Conservation (phyloP, 1,140 invertebrate genomes). For the Hyles vespertilio region DNA sequence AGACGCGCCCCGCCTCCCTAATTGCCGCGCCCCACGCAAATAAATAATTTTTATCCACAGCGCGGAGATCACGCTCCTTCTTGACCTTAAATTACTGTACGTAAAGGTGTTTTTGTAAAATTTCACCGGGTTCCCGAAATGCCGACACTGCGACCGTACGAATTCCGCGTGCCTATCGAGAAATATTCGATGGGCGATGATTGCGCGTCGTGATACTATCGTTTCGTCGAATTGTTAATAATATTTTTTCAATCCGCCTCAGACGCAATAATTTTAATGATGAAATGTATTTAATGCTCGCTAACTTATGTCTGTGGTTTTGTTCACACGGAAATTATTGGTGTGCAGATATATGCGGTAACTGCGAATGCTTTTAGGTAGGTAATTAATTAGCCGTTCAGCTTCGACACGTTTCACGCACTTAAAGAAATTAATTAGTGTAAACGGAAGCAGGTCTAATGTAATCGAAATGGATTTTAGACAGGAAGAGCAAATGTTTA, state of each 20-base stretch:
- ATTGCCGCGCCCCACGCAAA: conserved; percentile 70
- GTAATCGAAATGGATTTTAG: too few relatives aligned
- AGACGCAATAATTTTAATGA: conserved; percentile 37
- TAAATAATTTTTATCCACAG: conserved; percentile 67
- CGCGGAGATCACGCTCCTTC: conserved; percentile 52
- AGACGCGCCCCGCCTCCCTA: conserved; percentile 59
- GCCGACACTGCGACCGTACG: conserved; percentile 13
- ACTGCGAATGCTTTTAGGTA: too few relatives aligned
- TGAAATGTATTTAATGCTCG: too few relatives aligned
- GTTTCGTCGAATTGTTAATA: conserved; percentile 61
- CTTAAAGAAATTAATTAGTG: too few relatives aligned
- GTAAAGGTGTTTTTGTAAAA: conserved; percentile 48
- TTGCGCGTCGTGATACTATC: conserved; percentile 45
- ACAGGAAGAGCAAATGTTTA: too few relatives aligned
- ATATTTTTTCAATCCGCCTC: conserved; percentile 34
- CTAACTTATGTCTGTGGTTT: too few relatives aligned
- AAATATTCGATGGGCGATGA: conserved; percentile 36
- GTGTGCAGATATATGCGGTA: too few relatives aligned
- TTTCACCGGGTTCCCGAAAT: conserved; percentile 48
- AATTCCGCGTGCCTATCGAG: conserved; percentile 31
- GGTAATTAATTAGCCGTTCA: too few relatives aligned
- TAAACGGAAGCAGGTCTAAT: too few relatives aligned
- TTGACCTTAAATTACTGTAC: conserved; percentile 62
- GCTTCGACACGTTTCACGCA: too few relatives aligned
- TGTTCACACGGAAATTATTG: too few relatives aligned